phyloP scores from a whole-genome alignment of 1,140 invertebrate genomes.

The Drosophila nasuta region DNA sequence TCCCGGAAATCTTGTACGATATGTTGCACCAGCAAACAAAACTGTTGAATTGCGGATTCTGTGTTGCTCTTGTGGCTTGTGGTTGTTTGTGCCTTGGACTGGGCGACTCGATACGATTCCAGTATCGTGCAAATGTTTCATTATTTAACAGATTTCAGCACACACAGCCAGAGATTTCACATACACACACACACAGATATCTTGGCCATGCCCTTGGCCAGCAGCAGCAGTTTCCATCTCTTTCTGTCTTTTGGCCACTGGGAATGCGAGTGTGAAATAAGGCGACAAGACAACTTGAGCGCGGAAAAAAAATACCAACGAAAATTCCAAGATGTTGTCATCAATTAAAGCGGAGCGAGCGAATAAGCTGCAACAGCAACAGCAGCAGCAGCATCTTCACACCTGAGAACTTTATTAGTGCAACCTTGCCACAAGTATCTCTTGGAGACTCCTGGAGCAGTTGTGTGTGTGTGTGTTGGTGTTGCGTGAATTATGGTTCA shows the following conservation, averaged over 20 bases:
- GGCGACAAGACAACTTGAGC: conserved; percentile 56
- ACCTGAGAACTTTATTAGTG: conserved; percentile 84
- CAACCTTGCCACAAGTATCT: conserved; percentile 27
- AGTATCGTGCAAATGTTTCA: conserved; percentile 82
- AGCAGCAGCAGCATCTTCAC: conserved; percentile 54
- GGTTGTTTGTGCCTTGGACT: conserved; percentile 8
- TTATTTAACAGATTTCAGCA: conserved; percentile 79
- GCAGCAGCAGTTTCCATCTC: neutral
- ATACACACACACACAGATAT: neutral
- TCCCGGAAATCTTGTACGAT: conserved; percentile 83
- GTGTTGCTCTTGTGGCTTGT: conserved; percentile 37
- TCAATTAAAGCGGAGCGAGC: conserved; percentile 74
- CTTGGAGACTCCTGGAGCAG: conserved; percentile 2
- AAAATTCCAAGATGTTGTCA: conserved; percentile 84
- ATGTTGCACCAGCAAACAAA: conserved; percentile 71
- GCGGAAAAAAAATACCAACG: conserved; percentile 68
- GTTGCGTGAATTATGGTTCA: conserved; percentile 76
- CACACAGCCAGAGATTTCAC: conserved; percentile 49
- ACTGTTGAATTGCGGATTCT: conserved; percentile 49
- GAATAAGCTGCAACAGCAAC: conserved; percentile 14
- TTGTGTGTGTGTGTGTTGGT: neutral
- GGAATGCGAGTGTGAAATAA: conserved; percentile 56
- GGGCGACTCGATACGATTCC: conserved; percentile 62
- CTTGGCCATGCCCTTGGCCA: conserved; percentile 27
- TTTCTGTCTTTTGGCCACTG: conserved; percentile 2